A percentile compares a stretch with the other conserved stretches of the same genome.
Evolutionary conservation across 1,140 invertebrate genomes (phyloP).

Genomic region (Pseudomyrmex flavicornis): DNA sequence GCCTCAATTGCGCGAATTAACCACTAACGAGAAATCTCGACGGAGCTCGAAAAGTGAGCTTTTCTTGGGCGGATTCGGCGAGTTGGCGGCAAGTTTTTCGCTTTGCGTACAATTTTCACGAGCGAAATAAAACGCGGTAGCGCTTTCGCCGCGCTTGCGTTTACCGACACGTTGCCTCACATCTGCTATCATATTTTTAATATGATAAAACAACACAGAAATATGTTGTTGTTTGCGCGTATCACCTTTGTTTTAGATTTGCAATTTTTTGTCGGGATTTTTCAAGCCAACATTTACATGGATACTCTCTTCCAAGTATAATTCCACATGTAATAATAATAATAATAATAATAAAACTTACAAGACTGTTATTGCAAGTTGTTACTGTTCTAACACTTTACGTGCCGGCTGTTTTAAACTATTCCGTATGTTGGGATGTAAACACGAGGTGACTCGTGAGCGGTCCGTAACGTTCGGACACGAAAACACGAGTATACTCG

Average conservation of each 20-base stretch:
- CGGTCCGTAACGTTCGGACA: too few relatives aligned
- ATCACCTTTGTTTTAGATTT: background rate
- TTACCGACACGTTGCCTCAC: background rate
- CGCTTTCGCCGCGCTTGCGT: background rate
- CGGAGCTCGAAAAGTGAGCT: slow-evolving; percentile 29
- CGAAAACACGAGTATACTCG: too few relatives aligned
- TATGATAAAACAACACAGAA: background rate
- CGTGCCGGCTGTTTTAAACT: too few relatives aligned
- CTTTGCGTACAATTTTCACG: slow-evolving; percentile 25
- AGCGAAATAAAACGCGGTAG: background rate
- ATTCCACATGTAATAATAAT: too few relatives aligned
- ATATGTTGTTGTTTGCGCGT: too few relatives aligned
- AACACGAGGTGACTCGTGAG: too few relatives aligned
- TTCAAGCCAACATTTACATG: too few relatives aligned
- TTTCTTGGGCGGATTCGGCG: slow-evolving; percentile 23
- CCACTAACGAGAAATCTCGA: slow-evolving; percentile 80
- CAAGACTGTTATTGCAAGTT: too few relatives aligned
- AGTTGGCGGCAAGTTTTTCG: slow-evolving; percentile 45
- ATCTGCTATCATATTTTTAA: background rate
- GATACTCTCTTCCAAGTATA: too few relatives aligned
- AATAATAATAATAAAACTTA: too few relatives aligned
- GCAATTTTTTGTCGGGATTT: background rate
- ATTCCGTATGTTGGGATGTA: too few relatives aligned
- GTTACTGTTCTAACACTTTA: too few relatives aligned
- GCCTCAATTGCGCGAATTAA: slow-evolving; percentile 81